phyloP scores from a whole-genome alignment of 2,888 invertebrate species.

The Oscheius sp. region DNA sequence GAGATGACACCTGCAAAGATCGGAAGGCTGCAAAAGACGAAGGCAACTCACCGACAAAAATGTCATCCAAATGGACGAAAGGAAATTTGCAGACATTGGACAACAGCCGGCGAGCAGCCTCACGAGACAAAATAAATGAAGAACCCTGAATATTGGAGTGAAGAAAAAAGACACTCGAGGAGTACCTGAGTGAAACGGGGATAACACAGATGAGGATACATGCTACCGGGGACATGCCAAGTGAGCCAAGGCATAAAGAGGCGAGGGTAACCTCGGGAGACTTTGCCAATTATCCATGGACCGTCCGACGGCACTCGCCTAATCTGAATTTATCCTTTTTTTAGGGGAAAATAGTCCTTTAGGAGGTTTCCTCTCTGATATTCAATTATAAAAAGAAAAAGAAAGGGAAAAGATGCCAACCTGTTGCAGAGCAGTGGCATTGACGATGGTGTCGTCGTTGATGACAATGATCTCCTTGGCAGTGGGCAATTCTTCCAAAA shows the following conservation, averaged over 20 bases:
- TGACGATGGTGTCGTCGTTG: conserved; percentile 72
- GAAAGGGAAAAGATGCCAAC: conserved; percentile 39
- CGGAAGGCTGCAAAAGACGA: too few species aligned
- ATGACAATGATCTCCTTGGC: conserved; percentile 62
- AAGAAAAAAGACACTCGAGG: neutral
- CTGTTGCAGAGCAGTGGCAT: conserved; percentile 64
- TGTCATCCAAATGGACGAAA: conserved; percentile 70
- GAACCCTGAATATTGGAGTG: conserved; percentile 61
- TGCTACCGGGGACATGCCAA: conserved; percentile 68
- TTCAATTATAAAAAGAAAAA: too few species aligned
- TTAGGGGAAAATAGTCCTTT: neutral
- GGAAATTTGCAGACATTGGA: conserved; percentile 66
- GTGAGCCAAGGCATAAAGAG: conserved; percentile 71
- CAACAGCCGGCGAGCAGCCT: conserved; percentile 56
- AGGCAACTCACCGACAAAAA: conserved; percentile 65
- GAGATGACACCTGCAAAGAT: conserved; percentile 55
- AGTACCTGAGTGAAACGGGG: conserved; percentile 70
- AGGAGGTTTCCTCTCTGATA: too few species aligned
- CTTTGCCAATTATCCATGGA: conserved; percentile 68
- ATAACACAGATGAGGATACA: conserved; percentile 71
- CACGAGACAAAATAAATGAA: conserved; percentile 69
- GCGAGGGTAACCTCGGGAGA: conserved; percentile 71
- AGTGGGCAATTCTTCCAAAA: conserved; percentile 53
- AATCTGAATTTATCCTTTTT: conserved; percentile 24
- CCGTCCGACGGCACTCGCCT: conserved; percentile 38